A percentile compares a stretch with the other conserved stretches of the same genome.
Conservation (phyloP, 2,797 vertebrate genomes). For the Parambassis ranga region DNA sequence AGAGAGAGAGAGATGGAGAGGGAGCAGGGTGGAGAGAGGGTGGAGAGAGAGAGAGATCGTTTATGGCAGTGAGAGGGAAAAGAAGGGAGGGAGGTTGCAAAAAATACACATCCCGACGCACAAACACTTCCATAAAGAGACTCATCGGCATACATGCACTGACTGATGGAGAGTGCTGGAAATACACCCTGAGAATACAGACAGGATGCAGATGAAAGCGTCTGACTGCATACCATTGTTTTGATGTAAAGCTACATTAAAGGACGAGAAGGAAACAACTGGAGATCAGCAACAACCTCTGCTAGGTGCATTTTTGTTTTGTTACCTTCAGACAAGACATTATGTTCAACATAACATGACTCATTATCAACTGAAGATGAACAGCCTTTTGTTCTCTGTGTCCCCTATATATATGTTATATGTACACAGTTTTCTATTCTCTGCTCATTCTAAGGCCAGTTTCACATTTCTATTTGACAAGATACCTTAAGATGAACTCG, state of each 20-base stretch:
- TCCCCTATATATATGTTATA: too few relatives aligned
- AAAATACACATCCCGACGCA: constrained; percentile 55
- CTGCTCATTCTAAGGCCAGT: neutral
- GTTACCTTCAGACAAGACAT: neutral
- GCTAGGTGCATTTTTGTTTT: neutral
- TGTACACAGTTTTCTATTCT: neutral
- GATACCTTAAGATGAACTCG: too few relatives aligned
- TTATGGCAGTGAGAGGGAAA: constrained; percentile 25
- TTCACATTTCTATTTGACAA: too few relatives aligned
- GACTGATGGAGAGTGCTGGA: constrained; percentile 38
- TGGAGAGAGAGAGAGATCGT: constrained; percentile 23
- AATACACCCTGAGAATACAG: constrained; percentile 34
- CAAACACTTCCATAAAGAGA: constrained; percentile 63
- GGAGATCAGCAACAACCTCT: neutral
- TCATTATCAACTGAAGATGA: neutral
- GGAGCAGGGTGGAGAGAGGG: constrained; percentile 24
- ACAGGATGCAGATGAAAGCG: constrained; percentile 37
- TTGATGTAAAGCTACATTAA: constrained; percentile 15
- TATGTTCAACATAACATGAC: neutral
- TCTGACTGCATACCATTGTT: neutral
- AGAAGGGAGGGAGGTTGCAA: constrained; percentile 31
- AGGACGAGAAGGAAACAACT: constrained; percentile 4
- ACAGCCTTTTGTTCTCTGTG: neutral
- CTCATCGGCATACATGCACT: constrained; percentile 32
- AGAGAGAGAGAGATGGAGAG: constrained; percentile 36